phyloP scores from a whole-genome alignment of 2,797 vertebrate genomes.

The Dryobates pubescens region DNA sequence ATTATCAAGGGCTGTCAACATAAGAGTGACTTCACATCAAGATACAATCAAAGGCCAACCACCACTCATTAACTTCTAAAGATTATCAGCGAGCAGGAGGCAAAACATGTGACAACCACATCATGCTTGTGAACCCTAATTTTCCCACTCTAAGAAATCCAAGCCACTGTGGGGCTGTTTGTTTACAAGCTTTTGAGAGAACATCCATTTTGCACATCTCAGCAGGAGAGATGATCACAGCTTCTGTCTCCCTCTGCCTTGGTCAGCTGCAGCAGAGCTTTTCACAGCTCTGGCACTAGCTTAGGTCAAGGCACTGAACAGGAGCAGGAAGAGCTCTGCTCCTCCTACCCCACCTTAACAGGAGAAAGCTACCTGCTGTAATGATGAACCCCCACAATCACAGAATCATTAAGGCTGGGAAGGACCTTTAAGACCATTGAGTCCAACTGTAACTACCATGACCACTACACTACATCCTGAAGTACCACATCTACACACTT shows the following conservation, averaged over 20 bases:
- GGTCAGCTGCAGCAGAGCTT: background rate
- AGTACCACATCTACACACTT: too few relatives aligned
- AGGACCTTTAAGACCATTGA: too few relatives aligned
- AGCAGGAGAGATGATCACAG: background rate
- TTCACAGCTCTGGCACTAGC: background rate
- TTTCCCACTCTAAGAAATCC: background rate
- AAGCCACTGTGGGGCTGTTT: background rate
- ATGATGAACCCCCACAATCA: too few relatives aligned
- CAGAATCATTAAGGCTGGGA: too few relatives aligned
- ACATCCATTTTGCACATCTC: background rate
- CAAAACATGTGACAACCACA: background rate
- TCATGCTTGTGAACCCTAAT: background rate
- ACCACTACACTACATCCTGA: too few relatives aligned
- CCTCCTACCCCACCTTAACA: background rate
- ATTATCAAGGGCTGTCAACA: conserved; percentile 39
- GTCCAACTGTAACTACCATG: too few relatives aligned
- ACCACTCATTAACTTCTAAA: conserved; percentile 10
- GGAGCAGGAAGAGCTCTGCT: background rate
- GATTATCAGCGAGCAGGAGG: background rate
- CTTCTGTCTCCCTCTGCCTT: background rate
- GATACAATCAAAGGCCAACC: conserved; percentile 23
- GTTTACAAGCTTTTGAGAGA: background rate
- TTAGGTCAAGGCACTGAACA: background rate
- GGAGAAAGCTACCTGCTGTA: too few relatives aligned
- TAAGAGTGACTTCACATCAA: background rate